A percentile compares a stretch with the other conserved stretches of the same genome.
phyloP scores from a whole-genome alignment of 2,888 invertebrate species.

The Nematopogon swammerdamellus region DNA sequence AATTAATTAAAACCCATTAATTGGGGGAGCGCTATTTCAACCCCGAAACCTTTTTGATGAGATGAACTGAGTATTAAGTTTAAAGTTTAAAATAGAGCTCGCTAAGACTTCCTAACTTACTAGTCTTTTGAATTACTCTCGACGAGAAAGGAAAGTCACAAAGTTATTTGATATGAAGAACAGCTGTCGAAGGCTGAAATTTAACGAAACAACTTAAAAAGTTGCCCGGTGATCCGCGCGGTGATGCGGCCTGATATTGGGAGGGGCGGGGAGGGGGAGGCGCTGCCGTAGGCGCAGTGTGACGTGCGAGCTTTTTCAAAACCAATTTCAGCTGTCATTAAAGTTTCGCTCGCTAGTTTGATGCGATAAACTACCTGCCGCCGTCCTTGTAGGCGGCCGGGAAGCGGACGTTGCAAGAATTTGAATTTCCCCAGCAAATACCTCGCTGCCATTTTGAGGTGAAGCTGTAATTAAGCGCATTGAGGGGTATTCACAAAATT shows the following conservation, averaged over 20 bases:
- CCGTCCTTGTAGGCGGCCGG: no score
- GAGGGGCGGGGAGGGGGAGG: no score
- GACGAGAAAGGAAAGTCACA: background rate
- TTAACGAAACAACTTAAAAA: constrained; percentile 3
- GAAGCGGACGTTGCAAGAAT: no score
- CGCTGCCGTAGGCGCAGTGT: background rate
- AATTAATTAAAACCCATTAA: background rate
- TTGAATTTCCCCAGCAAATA: no score
- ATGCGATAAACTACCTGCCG: no score
- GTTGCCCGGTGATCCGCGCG: background rate
- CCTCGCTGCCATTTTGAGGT: no score
- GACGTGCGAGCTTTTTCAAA: constrained; percentile 4
- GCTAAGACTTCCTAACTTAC: background rate
- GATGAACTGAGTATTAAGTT: background rate
- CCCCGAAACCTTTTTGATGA: background rate
- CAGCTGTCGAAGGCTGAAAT: constrained; percentile 1
- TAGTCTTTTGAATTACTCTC: background rate
- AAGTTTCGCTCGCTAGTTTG: constrained; percentile 4
- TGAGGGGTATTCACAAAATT: no score
- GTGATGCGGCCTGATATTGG: background rate
- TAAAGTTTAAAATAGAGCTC: background rate
- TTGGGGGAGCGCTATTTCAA: constrained; percentile 1
- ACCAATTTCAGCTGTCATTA: constrained; percentile 11
- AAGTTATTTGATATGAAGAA: constrained; percentile 2
- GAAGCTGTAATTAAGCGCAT: no score